These are phyloP conservation scores for Hippocampus comes DNA, from an alignment of 2,113 vertebrate genomes.

Conservation along the genomic window DNA sequence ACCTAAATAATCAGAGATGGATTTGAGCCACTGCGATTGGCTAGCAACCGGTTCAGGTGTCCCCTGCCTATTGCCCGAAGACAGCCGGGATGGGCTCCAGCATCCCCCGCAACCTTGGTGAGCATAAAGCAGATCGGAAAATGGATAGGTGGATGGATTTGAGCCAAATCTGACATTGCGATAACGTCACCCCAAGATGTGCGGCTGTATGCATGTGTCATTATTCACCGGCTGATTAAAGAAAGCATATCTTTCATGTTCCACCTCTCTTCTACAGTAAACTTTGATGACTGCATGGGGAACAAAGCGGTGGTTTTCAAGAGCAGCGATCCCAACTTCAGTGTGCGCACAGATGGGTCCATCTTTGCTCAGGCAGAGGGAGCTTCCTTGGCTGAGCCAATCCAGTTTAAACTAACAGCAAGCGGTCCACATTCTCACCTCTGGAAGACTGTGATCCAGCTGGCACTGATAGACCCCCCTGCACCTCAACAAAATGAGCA, in stretches of 20 bases:
- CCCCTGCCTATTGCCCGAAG: too few relatives aligned
- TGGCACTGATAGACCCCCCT: conserved; percentile 74
- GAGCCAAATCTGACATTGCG: background rate
- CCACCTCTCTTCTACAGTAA: conserved; percentile 72
- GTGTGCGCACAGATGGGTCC: conserved; percentile 79
- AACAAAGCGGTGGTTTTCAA: conserved; percentile 76
- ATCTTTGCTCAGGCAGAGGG: conserved; percentile 73
- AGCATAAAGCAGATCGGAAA: too few relatives aligned
- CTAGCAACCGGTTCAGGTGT: too few relatives aligned
- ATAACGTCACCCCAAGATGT: background rate
- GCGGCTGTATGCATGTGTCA: background rate
- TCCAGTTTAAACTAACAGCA: conserved; percentile 80
- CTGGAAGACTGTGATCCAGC: conserved; percentile 80
- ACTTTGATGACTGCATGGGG: conserved; percentile 84
- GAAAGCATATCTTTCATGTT: background rate
- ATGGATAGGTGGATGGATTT: background rate
- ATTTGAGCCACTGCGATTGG: too few relatives aligned
- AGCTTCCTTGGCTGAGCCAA: conserved; percentile 73
- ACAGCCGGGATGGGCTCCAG: too few relatives aligned
- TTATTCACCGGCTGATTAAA: background rate
- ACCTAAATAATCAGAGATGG: background rate
- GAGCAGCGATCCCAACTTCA: conserved; percentile 82
- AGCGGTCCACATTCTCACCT: conserved; percentile 67
- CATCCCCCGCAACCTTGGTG: too few relatives aligned
- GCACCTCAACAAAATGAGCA: conserved; percentile 51